Base-by-base conservation (phyloP, 37 sponge, comb jelly and placozoan species). In the Hormiphora californensis region DNA sequence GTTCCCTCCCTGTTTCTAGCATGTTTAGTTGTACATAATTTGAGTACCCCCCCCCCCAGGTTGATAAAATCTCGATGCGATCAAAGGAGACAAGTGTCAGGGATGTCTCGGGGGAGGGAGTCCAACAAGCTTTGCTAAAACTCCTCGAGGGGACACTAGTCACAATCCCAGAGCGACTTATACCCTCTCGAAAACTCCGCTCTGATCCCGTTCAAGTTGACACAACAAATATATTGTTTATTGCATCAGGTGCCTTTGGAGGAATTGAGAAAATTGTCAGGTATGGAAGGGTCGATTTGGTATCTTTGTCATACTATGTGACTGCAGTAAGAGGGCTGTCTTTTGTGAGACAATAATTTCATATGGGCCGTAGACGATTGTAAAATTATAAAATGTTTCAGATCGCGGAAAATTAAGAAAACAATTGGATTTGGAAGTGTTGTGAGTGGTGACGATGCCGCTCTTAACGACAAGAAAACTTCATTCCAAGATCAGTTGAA, bases 41-140 rank as follows among this genome's bases (percentile, higher is more conserved):
- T n/a, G n/a, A n/a, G n/a, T n/a, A n/a, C n/a, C n/a, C n/a, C n/a
- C n/a, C 15, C n/a, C 27, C 7, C 27, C 46, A 73, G 81, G 81
- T 73, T 41, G 99, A 98, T 90, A 98, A 98, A 89, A 95, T 98
- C 55, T 91, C 92, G 5, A 93, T 92, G 88, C 89, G 92, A 15
- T 90, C 91, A 7, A 91, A 91, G 2, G 92, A 90, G 81, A 91
- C 93, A 40, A 92, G 93, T 39, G 85, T 95, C 57, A 61, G 96
- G 21, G 99, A 98, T 43, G 94, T 98, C 22, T 94, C 96, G 1
- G 99, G 99, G 0, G 99, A 98, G 69, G 99, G 99, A 0, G 99
- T 98, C 11, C 99, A 98, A 73, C 99, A 98, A 40, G 90, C 93
- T 0, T 89, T 98, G 65, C 88, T 98, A 38, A 98, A 98, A 90